Percentiles rank a stretch among this genome's conserved stretches.
Evolutionary conservation across 2,888 invertebrate genomes (phyloP).

Genomic region (Noctua comes): DNA sequence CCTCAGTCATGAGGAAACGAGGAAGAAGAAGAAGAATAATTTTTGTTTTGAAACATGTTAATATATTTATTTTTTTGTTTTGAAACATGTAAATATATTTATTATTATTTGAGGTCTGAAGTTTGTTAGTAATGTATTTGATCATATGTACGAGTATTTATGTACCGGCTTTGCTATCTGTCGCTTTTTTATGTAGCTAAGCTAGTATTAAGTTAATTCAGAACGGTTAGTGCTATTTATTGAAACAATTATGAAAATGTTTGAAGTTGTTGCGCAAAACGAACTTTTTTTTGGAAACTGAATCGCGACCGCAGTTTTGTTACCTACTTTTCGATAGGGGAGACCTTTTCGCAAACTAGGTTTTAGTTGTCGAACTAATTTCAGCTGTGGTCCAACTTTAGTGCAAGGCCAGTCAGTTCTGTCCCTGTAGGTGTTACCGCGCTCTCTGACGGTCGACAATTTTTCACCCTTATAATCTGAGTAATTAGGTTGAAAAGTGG

Average conservation of each 20-base stretch:
- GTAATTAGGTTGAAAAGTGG: too few species aligned
- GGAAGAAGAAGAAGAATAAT: too few species aligned
- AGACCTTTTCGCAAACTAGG: conserved; percentile 7
- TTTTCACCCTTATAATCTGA: too few species aligned
- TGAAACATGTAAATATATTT: too few species aligned
- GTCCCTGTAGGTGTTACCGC: not conserved
- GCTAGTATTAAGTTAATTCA: not conserved
- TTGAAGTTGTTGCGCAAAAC: not conserved
- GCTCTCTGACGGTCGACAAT: too few species aligned
- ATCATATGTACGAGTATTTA: too few species aligned
- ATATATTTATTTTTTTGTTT: too few species aligned
- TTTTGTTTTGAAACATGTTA: too few species aligned
- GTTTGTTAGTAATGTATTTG: too few species aligned
- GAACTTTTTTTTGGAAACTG: not conserved
- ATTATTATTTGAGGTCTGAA: too few species aligned
- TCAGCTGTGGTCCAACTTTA: not conserved
- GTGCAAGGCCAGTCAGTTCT: not conserved
- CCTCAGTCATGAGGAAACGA: too few species aligned
- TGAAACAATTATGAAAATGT: not conserved
- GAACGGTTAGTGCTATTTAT: not conserved
- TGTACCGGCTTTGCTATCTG: not conserved
- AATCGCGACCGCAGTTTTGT: not conserved
- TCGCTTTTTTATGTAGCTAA: not conserved
- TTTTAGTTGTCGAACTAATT: conserved; percentile 2
- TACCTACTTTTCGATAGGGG: not conserved